A percentile compares a stretch with the other conserved stretches of the same genome.
Conservation (phyloP, 2,888 invertebrate species). For the Stenodera caucasica region DNA sequence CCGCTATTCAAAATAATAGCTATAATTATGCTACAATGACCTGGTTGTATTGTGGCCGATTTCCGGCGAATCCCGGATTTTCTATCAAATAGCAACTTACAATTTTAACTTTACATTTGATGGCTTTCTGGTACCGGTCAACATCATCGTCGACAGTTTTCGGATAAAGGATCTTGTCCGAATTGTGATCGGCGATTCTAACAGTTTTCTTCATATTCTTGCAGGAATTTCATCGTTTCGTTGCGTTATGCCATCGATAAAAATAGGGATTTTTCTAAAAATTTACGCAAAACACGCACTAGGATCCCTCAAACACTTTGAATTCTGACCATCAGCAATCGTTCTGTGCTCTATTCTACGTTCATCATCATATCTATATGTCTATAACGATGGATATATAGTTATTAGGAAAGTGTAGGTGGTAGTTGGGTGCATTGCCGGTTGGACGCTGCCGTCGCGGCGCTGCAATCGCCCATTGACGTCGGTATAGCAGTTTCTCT, state of each 20-base stretch:
- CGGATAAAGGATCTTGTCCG: neutral
- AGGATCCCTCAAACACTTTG: neutral
- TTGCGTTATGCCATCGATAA: too few relatives aligned
- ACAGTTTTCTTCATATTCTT: constrained; percentile 33
- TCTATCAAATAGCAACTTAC: constrained; percentile 38
- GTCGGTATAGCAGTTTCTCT: constrained; percentile 2
- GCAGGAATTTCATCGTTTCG: neutral
- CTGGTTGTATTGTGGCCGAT: too few relatives aligned
- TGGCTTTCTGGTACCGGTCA: constrained; percentile 40
- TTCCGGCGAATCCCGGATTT: neutral
- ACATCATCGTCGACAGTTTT: constrained; percentile 25
- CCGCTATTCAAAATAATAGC: too few relatives aligned
- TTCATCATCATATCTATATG: neutral
- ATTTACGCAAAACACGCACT: neutral
- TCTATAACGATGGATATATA: neutral
- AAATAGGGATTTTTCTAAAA: too few relatives aligned
- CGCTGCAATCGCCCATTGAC: constrained; percentile 20
- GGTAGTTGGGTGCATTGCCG: constrained; percentile 16
- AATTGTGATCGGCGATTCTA: constrained; percentile 21
- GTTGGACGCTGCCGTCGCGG: constrained; percentile 20
- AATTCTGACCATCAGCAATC: constrained; percentile 22
- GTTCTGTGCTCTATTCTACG: constrained; percentile 12
- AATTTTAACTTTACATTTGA: constrained; percentile 46
- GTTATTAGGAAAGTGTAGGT: constrained; percentile 14
- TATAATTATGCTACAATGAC: neutral